Conservation (phyloP, 2,888 invertebrate genomes). For the Epirrhoe alternata region DNA sequence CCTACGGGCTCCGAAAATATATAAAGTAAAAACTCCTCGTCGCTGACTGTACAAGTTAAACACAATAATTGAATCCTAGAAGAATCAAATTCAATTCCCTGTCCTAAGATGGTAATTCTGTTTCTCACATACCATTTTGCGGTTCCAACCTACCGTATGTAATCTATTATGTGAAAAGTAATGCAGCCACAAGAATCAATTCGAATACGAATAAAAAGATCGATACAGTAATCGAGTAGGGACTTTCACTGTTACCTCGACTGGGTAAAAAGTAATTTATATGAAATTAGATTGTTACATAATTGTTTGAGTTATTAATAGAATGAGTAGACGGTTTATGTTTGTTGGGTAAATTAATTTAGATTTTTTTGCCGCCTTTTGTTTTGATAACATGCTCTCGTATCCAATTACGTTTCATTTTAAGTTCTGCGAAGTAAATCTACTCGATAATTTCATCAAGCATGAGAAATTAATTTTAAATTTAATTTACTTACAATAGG, state of each 20-base stretch:
- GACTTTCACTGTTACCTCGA: conserved; percentile 53
- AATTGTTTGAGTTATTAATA: conserved; percentile 51
- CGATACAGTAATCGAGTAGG: conserved; percentile 60
- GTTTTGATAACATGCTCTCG: conserved; percentile 35
- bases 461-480: conserved; percentile 23
- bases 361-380: conserved; percentile 29
- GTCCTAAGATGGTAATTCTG: conserved; percentile 39
- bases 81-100: background rate
- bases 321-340: conserved; percentile 43
- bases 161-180: conserved; percentile 48
- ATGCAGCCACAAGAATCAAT: conserved; percentile 49
- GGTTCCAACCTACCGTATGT: conserved; percentile 62
- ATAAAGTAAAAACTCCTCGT: too few species aligned
- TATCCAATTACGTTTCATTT: conserved; percentile 31
- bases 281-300: conserved; percentile 57
- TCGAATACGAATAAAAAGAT: conserved; percentile 63
- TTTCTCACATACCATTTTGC: conserved; percentile 51
- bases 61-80: background rate
- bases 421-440: conserved; percentile 13
- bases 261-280: conserved; percentile 52
- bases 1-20: too few species aligned
- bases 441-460: conserved; percentile 6
- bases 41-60: background rate
- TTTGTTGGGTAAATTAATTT: conserved; percentile 42
- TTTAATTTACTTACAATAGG: conserved; percentile 10